Evolutionary conservation across 2,797 vertebrate species (phyloP), one percentile per base, ranked within the genome.

Genomic region (Pogoniulus pusillus): DNA sequence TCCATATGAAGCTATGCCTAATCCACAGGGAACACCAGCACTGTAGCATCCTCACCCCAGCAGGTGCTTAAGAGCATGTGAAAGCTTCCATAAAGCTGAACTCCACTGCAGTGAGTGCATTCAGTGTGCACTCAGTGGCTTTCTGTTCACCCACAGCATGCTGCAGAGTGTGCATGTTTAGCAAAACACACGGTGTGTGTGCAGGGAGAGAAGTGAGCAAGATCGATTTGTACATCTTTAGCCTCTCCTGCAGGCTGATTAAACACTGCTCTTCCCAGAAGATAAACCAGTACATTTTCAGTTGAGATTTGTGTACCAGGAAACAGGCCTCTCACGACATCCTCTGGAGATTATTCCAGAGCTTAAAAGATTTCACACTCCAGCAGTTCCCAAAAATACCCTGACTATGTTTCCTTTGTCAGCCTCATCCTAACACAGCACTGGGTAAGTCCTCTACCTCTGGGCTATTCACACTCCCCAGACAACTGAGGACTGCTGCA

Each of bases 301-400:
- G 29, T 77, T 81, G 69, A 75, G 69, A 82, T 74, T 37, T 49
- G 19, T 71, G 20, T 66, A 85, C 53, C 54, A 82, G 69, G n/a
- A 88, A 94, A 65, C 18, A 62, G 47, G 62, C 81, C 51, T 86
- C 47, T 39, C 30, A 66, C 29, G 3, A 69, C 24, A 84, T 54
- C 54, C n/a, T 80, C 45, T 19, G 47, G 69, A 85, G 78, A 91
- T 94, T 92, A 92, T 87, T 88, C 24, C 51, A 74, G 29, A 34
- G 69, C 19, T 95, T 94, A 92, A 87, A 76, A 90, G 91, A 95
- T 91, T 92, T 94, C 75, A 88, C 65, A 53, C 85, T 51, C 83
- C 69, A 78, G 41, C 32, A 63, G 55, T 57, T 88, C 75, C 65
- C 57, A 53, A 70, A 73, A 92, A 82, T 70, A 92, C 27, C 71